Base-by-base conservation (phyloP, 2,888 invertebrate species). In the Cephus sareptanus region DNA sequence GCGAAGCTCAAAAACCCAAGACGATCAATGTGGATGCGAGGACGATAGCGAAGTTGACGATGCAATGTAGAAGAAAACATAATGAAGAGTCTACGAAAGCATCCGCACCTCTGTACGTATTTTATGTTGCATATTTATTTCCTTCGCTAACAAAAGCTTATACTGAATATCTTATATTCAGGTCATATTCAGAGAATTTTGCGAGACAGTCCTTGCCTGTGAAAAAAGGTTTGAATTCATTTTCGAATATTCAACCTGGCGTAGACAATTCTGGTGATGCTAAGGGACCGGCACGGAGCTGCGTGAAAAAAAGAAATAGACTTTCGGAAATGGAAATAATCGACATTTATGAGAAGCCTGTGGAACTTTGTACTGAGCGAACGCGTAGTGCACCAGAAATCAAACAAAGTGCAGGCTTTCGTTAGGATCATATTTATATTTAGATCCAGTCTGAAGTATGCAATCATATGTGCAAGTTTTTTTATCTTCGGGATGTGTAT, bases 11-110 rank as follows among this genome's bases (percentile, higher is more conserved):
- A 68, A 87, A 83, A 33, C 77, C 84, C 1, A 87, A 86, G 73
- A 81, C 81, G n/a, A 85, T 87, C 56, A 86, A 88, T 75, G 83
- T 88, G 3, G 88, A 87, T 33, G 84, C 85, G 3, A 81, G 82
- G 56, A 85, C 85, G 6, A 86, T 88, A 74, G 85, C 83, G 3
- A 88, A 86, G 80, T 80, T 88, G 79, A 79, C 79, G 6, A 80
- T 79, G 73, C 82, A 81, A 33, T 78, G 78, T 56, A 80, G 81
- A 31, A 81, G 78, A 74, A 80, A 77, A 76, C 79, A 80, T 15
- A 79, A 78, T 76, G 80, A 79, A 40, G 79, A 81, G 37, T 40
- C 76, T 6, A 76, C 69, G 12, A 78, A 77, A 75, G 75, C 77
- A 69, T 76, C 56, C 30, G 70, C 76, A 33, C 79, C 56, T 69